These are phyloP conservation scores for Formica aserva DNA, from an alignment of 2,888 invertebrate genomes.

Conservation along the genomic window DNA sequence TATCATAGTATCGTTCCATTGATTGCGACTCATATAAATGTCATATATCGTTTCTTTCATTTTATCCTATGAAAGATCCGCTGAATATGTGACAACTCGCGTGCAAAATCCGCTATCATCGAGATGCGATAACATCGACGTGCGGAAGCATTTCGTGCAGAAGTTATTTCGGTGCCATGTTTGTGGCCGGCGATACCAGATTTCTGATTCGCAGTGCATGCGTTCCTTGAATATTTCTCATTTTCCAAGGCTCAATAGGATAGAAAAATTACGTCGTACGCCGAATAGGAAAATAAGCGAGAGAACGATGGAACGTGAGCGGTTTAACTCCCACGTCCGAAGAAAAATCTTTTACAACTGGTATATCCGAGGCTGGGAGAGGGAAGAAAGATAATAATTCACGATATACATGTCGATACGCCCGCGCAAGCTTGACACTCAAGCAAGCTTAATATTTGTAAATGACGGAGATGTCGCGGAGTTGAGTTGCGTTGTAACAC, in stretches of 20 bases:
- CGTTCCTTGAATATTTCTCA: slow-evolving; percentile 37
- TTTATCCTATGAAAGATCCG: not conserved
- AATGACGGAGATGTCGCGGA: not conserved
- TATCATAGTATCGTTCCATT: not conserved
- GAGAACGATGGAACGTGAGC: not conserved
- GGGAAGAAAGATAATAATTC: slow-evolving; percentile 40
- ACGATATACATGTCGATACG: slow-evolving; percentile 16
- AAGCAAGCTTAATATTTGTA: slow-evolving; percentile 23
- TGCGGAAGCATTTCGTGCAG: not conserved
- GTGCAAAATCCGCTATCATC: not conserved
- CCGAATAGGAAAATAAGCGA: slow-evolving; percentile 16
- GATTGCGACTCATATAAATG: not conserved
- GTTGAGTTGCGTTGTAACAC: not conserved
- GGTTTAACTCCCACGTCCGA: not conserved
- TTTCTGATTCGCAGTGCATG: not conserved
- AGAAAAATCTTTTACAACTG: slow-evolving; percentile 37
- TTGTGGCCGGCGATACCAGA: slow-evolving; percentile 34
- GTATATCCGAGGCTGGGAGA: not conserved
- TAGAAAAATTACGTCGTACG: slow-evolving; percentile 5
- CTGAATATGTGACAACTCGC: slow-evolving; percentile 6
- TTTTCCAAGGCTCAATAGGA: slow-evolving; percentile 8
- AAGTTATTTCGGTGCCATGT: not conserved
- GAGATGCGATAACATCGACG: slow-evolving; percentile 5
- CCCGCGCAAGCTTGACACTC: not conserved
- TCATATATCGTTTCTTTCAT: slow-evolving; percentile 11